Evolutionary conservation across 2,888 invertebrate species (phyloP), one percentile per base, ranked within the genome.

Genomic region (Venustoraphidia nigricollis): DNA sequence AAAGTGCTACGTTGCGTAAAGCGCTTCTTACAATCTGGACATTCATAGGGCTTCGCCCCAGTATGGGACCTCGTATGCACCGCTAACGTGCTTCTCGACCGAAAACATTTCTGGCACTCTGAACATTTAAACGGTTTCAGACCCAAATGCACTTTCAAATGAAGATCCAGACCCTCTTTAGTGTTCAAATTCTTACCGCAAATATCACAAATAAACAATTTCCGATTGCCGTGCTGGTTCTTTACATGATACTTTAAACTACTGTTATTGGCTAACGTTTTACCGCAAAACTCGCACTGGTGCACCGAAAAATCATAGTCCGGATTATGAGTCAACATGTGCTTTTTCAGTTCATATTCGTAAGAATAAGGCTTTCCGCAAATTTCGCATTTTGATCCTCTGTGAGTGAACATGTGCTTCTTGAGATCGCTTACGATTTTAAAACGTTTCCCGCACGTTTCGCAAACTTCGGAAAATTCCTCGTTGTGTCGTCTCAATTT

Each of bases 31-130:
- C 62, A 62, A 5, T 55, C 38, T 41, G 58, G 55, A 49, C 77
- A 77, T 1, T 71, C 61, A 36, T 70, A 71, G 13, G 70, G 70
- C 52, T 70, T 72, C 27, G 72, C 70, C 0, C 72, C 73, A 17
- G 70, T 68, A 51, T 75, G 75, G 42, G 69, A 68, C 2, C 68
- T 59, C 65, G 70, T 68, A 53, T 75, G 75, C 8, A 47, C 46
- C 2, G 11, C 43, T 8, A 50, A 45, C 3, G 46, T 40, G 38
- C 52, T 53, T 47, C 59, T 56, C 34, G 34, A 53, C 3, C 41
- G 11, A 36, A 50, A 50, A 9, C 41, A 13, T 45, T 52, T 51
- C 2, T 48, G 47, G 10, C 47, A 45, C 9, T 37, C 36, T n/a
- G 11, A 9, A 42, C 48, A 49, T 48, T 64, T 65, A 57, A 69